Conservation (phyloP, 2,888 invertebrate species). For the Microctonus aethiopoides region DNA sequence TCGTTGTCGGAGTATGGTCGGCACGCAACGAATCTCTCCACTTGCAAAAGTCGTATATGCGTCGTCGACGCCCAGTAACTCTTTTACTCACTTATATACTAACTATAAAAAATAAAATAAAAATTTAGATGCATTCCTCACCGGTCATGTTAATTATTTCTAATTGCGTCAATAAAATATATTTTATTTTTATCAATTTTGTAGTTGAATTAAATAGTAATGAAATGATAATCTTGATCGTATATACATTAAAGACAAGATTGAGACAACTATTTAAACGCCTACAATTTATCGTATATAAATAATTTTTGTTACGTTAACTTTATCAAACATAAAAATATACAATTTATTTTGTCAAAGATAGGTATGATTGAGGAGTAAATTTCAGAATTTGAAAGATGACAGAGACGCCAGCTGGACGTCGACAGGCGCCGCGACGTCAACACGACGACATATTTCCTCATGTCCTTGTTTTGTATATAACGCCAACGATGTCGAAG, state of each 20-base stretch:
- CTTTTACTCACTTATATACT: not conserved
- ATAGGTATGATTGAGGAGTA: not conserved
- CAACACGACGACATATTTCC: conserved; percentile 31
- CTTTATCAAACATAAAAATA: not conserved
- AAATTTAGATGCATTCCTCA: conserved; percentile 8
- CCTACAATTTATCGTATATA: no score
- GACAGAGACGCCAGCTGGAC: conserved; percentile 57
- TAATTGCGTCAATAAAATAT: not conserved
- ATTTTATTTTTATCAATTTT: not conserved
- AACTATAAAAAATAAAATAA: not conserved
- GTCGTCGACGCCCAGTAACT: conserved; percentile 14
- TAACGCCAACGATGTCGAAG: conserved; percentile 31
- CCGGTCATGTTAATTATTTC: conserved; percentile 9
- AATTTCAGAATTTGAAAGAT: conserved; percentile 30
- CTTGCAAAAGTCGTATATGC: not conserved
- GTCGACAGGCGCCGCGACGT: conserved; percentile 55
- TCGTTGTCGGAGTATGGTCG: conserved; percentile 34
- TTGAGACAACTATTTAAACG: no score
- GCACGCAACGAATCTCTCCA: conserved; percentile 39
- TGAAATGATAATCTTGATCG: no score
- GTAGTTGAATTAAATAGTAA: not conserved
- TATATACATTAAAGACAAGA: no score
- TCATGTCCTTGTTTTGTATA: conserved; percentile 52
- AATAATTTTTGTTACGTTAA: not conserved
- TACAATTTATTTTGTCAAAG: not conserved